These are phyloP conservation scores for Vanacampus margaritifer DNA, from an alignment of 2,113 vertebrate species.

Conservation along the genomic window DNA sequence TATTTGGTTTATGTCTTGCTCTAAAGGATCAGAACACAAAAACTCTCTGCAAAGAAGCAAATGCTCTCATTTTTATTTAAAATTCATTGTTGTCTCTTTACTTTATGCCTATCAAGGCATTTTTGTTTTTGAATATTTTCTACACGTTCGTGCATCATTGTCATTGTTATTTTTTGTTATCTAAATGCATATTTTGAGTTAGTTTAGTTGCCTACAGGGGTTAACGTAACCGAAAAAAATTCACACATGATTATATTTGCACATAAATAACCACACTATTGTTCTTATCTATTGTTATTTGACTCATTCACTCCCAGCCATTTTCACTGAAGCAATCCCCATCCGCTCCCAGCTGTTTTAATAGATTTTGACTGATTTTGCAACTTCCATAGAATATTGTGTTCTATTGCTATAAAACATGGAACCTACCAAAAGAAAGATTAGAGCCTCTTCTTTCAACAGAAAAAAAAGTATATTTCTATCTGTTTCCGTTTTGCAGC, in stretches of 20 bases:
- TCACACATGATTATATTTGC: background rate
- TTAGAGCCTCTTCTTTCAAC: no score
- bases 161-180: no score
- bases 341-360: no score
- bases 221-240: background rate
- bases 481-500: no score
- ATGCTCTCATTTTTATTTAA: slow-evolving; percentile 21
- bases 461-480: no score
- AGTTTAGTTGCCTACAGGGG: background rate
- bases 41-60: slow-evolving; percentile 27
- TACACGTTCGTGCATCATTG: background rate
- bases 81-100: slow-evolving; percentile 10
- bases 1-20: slow-evolving; percentile 53
- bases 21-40: slow-evolving; percentile 41
- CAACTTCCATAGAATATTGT: no score
- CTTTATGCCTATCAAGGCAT: slow-evolving; percentile 12
- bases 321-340: no score
- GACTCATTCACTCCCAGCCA: no score
- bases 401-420: no score
- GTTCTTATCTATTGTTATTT: background rate
- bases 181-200: background rate
- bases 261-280: background rate
- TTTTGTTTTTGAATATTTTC: background rate
- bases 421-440: no score
- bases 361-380: no score